Conservation (phyloP, 2,797 vertebrate genomes). For the Orestias chungarensis region DNA sequence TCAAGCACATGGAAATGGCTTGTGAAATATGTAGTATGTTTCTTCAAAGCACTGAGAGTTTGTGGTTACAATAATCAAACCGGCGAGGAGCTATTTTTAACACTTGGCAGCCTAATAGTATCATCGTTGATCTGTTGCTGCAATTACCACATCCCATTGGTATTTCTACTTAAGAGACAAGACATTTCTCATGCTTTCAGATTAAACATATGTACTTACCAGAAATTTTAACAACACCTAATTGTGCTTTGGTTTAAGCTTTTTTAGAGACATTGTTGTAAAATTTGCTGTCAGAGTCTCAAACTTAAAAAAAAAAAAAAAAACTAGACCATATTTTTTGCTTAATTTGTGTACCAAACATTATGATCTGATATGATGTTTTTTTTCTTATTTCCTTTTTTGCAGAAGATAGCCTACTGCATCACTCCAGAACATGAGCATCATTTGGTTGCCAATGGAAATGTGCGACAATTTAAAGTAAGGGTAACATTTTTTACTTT, state of each 20-base stretch:
- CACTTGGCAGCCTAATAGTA: constrained; percentile 27
- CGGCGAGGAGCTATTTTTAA: constrained; percentile 44
- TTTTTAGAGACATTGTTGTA: constrained; percentile 5
- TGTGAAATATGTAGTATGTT: background rate
- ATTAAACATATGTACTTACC: background rate
- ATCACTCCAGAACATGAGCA: constrained; percentile 96
- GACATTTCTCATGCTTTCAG: background rate
- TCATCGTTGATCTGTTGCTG: constrained; percentile 37
- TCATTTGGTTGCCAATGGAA: constrained; percentile 90
- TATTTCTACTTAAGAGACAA: constrained; percentile 41
- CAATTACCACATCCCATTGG: constrained; percentile 26
- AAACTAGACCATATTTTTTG: background rate
- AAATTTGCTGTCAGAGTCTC: background rate
- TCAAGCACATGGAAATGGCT: background rate
- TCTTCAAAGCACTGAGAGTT: constrained; percentile 16
- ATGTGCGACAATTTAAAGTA: constrained; percentile 94
- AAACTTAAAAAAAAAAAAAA: background rate
- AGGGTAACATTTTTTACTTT: constrained; percentile 33
- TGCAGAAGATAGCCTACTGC: constrained; percentile 94
- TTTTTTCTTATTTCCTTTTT: constrained; percentile 27
- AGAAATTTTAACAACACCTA: background rate
- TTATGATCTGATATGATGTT: background rate
- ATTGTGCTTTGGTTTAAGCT: background rate
- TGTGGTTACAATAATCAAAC: constrained; percentile 49
- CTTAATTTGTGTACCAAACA: background rate